These are phyloP conservation scores for Strigamia maritima DNA, from an alignment of 2,888 invertebrate species.

Conservation along the genomic window DNA sequence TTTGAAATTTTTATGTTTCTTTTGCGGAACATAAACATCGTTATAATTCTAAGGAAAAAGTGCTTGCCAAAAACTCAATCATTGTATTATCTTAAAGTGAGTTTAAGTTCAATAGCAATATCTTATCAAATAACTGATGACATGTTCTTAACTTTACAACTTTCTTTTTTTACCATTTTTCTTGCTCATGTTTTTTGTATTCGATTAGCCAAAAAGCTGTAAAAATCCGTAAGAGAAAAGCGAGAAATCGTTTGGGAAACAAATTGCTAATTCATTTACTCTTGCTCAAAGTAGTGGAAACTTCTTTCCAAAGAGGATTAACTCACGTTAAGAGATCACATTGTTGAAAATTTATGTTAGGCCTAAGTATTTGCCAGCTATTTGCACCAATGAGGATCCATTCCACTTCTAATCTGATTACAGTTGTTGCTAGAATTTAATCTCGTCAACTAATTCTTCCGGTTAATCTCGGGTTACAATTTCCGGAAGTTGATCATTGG, in stretches of 20 bases:
- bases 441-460: slow-evolving; percentile 29
- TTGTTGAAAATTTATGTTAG: slow-evolving; percentile 27
- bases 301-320: slow-evolving; percentile 27
- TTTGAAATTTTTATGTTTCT: too few relatives aligned
- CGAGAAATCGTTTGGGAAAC: slow-evolving; percentile 27
- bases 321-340: slow-evolving; percentile 24
- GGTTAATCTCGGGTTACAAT: slow-evolving; percentile 20
- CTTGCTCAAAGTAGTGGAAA: slow-evolving; percentile 18
- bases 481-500: background rate
- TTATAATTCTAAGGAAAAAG: too few relatives aligned
- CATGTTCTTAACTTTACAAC: background rate
- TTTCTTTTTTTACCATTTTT: background rate
- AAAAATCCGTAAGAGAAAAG: background rate
- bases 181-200: background rate
- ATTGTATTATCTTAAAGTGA: too few relatives aligned
- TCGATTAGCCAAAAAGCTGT: slow-evolving; percentile 8
- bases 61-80: too few relatives aligned
- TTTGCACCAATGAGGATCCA: slow-evolving; percentile 27
- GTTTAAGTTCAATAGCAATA: background rate
- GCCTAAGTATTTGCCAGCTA: slow-evolving; percentile 23
- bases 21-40: too few relatives aligned
- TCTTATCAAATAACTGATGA: background rate
- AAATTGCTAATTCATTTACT: slow-evolving; percentile 29
- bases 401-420: slow-evolving; percentile 23
- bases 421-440: slow-evolving; percentile 8